phyloP scores from a whole-genome alignment of 2,113 vertebrate genomes.

The Aegypius monachus region DNA sequence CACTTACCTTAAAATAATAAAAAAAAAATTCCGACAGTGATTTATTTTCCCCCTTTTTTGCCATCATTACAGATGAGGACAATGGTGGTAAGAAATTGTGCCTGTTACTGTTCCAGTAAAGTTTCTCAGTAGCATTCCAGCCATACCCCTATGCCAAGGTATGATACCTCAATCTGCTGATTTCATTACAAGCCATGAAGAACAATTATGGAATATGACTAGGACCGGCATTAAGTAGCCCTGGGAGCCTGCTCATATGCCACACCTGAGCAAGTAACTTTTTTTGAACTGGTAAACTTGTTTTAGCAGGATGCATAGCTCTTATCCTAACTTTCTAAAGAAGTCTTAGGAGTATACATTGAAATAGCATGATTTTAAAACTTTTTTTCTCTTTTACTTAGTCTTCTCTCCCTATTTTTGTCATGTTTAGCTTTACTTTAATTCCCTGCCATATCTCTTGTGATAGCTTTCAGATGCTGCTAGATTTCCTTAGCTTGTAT shows the following conservation, averaged over 20 bases:
- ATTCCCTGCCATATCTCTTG: background rate
- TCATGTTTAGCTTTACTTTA: background rate
- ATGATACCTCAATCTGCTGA: background rate
- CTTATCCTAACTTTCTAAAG: background rate
- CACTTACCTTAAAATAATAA: background rate
- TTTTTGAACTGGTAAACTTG: background rate
- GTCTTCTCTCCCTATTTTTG: background rate
- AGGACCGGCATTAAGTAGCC: background rate
- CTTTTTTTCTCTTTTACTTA: background rate
- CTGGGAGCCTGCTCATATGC: background rate
- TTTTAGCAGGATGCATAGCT: background rate
- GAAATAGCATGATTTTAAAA: background rate
- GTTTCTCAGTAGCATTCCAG: fast-evolving
- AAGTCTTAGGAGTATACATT: background rate
- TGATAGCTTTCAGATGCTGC: background rate
- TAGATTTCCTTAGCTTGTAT: background rate
- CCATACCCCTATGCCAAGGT: fast-evolving
- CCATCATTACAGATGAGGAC: background rate
- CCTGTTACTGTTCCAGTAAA: background rate
- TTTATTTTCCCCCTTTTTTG: fast-evolving
- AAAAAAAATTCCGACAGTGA: fast-evolving
- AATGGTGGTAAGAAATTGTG: fast-evolving
- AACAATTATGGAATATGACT: fast-evolving
- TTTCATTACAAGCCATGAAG: background rate
- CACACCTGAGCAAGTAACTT: background rate